These are phyloP conservation scores for Polypterus senegalus DNA, from an alignment of 2,113 vertebrate species.

Conservation along the genomic window DNA sequence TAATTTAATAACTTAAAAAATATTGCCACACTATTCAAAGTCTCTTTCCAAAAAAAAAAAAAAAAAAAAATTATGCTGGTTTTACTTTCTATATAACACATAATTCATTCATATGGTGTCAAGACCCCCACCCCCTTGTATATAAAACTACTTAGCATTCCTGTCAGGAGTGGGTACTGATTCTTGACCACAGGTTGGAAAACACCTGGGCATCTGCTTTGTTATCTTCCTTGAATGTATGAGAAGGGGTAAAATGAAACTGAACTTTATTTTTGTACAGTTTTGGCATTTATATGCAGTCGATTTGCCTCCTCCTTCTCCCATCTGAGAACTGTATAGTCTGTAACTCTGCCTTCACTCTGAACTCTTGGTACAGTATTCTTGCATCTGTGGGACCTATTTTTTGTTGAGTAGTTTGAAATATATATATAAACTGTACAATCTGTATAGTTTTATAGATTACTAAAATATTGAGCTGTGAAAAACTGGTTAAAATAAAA, in stretches of 20 bases:
- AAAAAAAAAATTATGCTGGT: conserved; percentile 43
- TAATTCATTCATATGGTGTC: conserved; percentile 37
- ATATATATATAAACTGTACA: conserved; percentile 72
- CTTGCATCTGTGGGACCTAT: conserved; percentile 75
- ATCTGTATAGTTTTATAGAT: conserved; percentile 86
- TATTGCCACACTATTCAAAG: conserved; percentile 62
- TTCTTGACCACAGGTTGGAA: conserved; percentile 44
- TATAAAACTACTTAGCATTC: conserved; percentile 43
- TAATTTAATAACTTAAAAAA: conserved; percentile 72
- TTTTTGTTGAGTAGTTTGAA: conserved; percentile 67
- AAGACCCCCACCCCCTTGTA: conserved; percentile 49
- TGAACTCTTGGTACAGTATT: conserved; percentile 65
- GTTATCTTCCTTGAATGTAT: conserved; percentile 68
- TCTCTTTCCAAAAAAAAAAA: conserved; percentile 35
- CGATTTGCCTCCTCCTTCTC: conserved; percentile 54
- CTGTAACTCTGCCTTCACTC: conserved; percentile 59
- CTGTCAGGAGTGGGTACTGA: conserved; percentile 46
- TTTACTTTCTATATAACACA: conserved; percentile 37
- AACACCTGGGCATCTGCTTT: conserved; percentile 46
- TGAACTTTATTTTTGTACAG: conserved; percentile 76
- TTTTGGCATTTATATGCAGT: conserved; percentile 62
- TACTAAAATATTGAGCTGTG: conserved; percentile 68
- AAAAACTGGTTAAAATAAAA: conserved; percentile 77
- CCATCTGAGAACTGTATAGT: conserved; percentile 51
- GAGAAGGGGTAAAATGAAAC: conserved; percentile 50